These are phyloP conservation scores for Myrmophylax atrothorax DNA, from an alignment of 2,113 vertebrate genomes.

Conservation along the genomic window DNA sequence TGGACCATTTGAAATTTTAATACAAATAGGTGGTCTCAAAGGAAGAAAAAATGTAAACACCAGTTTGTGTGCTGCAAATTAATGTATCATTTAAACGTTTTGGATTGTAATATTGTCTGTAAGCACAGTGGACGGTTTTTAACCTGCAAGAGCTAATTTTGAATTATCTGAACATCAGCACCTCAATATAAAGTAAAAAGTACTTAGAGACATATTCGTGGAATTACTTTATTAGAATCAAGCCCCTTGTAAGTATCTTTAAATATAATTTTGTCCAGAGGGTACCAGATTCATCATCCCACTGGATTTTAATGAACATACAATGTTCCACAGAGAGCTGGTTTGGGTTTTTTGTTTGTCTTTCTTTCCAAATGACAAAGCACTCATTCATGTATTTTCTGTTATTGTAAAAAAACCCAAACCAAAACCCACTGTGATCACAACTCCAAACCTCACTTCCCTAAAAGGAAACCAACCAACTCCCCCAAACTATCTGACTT, in stretches of 20 bases:
- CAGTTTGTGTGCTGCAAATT: neutral
- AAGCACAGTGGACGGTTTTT: neutral
- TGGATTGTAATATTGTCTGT: neutral
- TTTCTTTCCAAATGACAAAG: neutral
- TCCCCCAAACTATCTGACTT: neutral
- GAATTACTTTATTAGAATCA: neutral
- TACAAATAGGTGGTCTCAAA: neutral
- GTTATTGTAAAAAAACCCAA: neutral
- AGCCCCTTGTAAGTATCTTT: neutral
- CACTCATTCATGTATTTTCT: neutral
- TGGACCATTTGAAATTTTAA: neutral
- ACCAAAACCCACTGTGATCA: neutral
- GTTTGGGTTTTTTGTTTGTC: neutral
- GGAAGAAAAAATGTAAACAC: neutral
- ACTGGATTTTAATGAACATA: neutral
- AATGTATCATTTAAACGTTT: neutral
- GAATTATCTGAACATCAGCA: conserved; percentile 15
- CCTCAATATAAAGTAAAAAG: neutral
- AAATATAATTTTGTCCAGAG: neutral
- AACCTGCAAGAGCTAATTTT: neutral
- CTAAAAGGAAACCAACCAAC: neutral
- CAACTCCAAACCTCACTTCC: neutral
- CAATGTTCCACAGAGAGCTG: neutral
- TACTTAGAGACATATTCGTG: neutral
- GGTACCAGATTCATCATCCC: neutral